A percentile compares a stretch with the other conserved stretches of the same genome.
phyloP scores from a whole-genome alignment of 2,888 invertebrate species.

The Clostera curtula region DNA sequence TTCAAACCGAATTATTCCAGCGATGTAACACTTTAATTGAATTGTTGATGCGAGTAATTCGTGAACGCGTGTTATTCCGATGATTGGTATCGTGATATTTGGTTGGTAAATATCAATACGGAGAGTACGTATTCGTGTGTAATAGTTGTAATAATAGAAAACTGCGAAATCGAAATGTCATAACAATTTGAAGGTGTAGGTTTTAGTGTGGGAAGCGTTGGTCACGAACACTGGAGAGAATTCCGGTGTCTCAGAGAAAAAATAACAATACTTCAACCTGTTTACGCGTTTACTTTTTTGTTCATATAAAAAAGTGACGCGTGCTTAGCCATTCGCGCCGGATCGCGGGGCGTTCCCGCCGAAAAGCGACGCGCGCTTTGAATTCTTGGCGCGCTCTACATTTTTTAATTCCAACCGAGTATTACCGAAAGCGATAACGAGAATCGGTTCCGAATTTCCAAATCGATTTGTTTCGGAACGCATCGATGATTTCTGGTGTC shows the following conservation, averaged over 20 bases:
- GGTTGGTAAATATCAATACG: slow-evolving; percentile 31
- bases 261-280: slow-evolving; percentile 54
- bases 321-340: slow-evolving; percentile 61
- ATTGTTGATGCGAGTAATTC: slow-evolving; percentile 47
- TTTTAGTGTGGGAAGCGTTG: slow-evolving; percentile 22
- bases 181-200: slow-evolving; percentile 21
- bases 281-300: slow-evolving; percentile 40
- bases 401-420: slow-evolving; percentile 35
- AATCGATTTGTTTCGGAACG: slow-evolving; percentile 51
- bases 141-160: slow-evolving; percentile 20
- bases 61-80: slow-evolving; percentile 33
- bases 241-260: slow-evolving; percentile 35
- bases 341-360: slow-evolving; percentile 38
- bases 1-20: slow-evolving; percentile 58
- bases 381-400: slow-evolving; percentile 53
- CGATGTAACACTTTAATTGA: slow-evolving; percentile 65
- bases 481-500: slow-evolving; percentile 50
- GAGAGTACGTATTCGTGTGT: slow-evolving; percentile 19
- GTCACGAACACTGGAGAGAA: slow-evolving; percentile 23
- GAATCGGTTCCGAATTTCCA: slow-evolving; percentile 47
- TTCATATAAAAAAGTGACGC: slow-evolving; percentile 42
- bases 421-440: slow-evolving; percentile 38
- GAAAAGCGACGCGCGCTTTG: slow-evolving; percentile 54
- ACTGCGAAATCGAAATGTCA: slow-evolving; percentile 22
- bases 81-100: slow-evolving; percentile 38